Evolutionary conservation across 1,140 invertebrate genomes (phyloP), one percentile per base, ranked within the genome.

Genomic region (Eubasilissa regina): DNA sequence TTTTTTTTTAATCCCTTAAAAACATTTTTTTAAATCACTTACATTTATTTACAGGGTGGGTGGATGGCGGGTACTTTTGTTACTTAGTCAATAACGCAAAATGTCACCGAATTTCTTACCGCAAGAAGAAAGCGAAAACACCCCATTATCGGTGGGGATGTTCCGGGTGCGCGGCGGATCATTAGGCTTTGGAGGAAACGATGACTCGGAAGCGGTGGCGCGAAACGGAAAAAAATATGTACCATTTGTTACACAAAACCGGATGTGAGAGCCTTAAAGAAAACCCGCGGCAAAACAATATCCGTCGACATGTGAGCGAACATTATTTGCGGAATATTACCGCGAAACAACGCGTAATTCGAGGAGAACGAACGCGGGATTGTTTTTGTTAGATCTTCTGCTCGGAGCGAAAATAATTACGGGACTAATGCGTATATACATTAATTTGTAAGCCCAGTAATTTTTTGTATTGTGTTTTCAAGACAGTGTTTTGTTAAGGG

Each of bases 171-270:
- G 19, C 44, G 62, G 25, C 47, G 76, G 45, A n/a, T 70, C 76
- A 78, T 78, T 78, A 78, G 64, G 76, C 64, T 66, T 47, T 70
- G 35, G n/a, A 44, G 13, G 53, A 78, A 55, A 70, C 76, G 76
- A 78, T 78, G 60, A 78, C 64, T 66, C n/a, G 58, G 47, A 47
- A 55, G 64, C 48, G 48, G 19, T 15, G 13, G 19, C n/a, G 73
- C 55, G 21, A 21, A 75, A 53, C 21, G 76, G 15, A 74, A 74
- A 70, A 73, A 73, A 73, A 73, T 73, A 53, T 73, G 68, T 73
- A 11, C 10, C 47, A 73, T 73, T 66, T 15, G 62, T 66, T 66
- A 66, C 62, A 13, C 35, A 44, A 47, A 66, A 45, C 44, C 35
- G 44, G 44, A 66, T 35, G 62, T 47, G 44, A n/a, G 44, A 43